Percentiles rank a stretch among this genome's conserved stretches.
These are phyloP conservation scores for Balaenoptera acutorostrata DNA, from an alignment of 2,113 vertebrate species.

Conservation along the genomic window DNA sequence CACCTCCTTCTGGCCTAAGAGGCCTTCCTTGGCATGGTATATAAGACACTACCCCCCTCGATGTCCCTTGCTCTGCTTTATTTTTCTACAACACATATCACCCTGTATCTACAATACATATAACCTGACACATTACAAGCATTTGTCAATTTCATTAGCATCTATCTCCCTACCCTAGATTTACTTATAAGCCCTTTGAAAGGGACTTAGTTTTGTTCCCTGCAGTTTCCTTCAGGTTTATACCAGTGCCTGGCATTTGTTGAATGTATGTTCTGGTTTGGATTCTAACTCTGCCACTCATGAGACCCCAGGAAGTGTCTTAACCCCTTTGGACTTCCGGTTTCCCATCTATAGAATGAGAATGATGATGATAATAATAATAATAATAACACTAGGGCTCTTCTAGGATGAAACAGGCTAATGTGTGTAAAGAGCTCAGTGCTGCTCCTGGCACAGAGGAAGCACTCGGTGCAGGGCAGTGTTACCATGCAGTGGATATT, in stretches of 20 bases:
- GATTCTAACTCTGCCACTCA: neutral
- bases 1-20: neutral
- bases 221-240: neutral
- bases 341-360: neutral
- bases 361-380: neutral
- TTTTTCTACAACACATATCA: neutral
- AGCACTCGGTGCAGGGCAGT: neutral
- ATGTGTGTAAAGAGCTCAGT: neutral
- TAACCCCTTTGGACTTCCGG: neutral
- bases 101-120: neutral
- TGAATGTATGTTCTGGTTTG: neutral
- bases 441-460: neutral
- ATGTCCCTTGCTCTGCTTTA: neutral
- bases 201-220: neutral
- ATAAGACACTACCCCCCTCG: rapidly evolving
- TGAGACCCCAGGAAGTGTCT: neutral
- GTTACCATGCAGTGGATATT: neutral
- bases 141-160: neutral
- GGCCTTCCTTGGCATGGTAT: neutral
- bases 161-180: neutral
- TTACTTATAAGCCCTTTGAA: neutral
- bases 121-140: rapidly evolving
- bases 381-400: neutral
- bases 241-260: neutral
- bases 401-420: neutral